phyloP scores from a whole-genome alignment of 2,888 invertebrate genomes.

The Epirrita christyi region DNA sequence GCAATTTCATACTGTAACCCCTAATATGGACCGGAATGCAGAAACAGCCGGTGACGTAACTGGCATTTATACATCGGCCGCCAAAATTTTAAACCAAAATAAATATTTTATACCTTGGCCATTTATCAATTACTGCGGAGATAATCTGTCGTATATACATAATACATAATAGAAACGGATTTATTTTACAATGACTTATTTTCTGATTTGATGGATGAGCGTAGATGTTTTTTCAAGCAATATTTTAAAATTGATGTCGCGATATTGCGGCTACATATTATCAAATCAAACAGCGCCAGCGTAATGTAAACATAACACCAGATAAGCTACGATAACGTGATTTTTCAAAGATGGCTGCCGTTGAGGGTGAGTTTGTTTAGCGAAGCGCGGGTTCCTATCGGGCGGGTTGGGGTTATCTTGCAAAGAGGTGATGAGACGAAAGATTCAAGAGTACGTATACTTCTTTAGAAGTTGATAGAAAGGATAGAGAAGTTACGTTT shows the following conservation, averaged over 20 bases:
- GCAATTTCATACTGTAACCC: too few relatives aligned
- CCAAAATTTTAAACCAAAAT: constrained; percentile 22
- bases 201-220: constrained; percentile 22
- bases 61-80: constrained; percentile 29
- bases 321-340: constrained; percentile 66
- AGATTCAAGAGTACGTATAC: constrained; percentile 13
- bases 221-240: constrained; percentile 32
- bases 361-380: constrained; percentile 26
- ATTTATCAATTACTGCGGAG: constrained; percentile 5
- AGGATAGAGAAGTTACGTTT: not conserved
- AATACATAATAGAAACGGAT: constrained; percentile 6
- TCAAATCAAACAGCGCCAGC: constrained; percentile 43
- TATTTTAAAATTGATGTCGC: constrained; percentile 40
- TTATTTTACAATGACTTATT: constrained; percentile 19
- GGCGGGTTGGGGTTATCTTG: constrained; percentile 40
- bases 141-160: not conserved
- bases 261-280: constrained; percentile 49
- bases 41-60: constrained; percentile 32
- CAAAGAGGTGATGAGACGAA: constrained; percentile 19
- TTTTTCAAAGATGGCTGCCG: constrained; percentile 61
- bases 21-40: constrained; percentile 24
- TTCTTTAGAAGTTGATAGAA: not conserved
- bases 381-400: constrained; percentile 2
- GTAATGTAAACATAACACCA: constrained; percentile 62
- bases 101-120: constrained; percentile 23